Evolutionary conservation across 2,888 invertebrate species (phyloP).

Genomic region (Cephus pulcher): DNA sequence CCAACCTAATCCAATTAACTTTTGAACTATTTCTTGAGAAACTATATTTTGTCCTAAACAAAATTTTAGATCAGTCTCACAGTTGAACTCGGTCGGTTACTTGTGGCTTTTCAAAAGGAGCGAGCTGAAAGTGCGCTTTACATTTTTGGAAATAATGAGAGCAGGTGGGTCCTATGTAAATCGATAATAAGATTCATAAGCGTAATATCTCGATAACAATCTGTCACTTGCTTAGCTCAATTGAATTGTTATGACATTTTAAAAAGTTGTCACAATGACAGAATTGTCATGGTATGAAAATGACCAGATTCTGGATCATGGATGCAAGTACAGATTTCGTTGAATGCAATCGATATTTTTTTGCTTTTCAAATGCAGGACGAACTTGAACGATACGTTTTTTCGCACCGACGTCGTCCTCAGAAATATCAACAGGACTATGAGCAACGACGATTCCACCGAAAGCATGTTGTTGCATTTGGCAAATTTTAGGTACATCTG

Average conservation of each 20-base stretch:
- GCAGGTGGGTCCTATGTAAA: slow-evolving; percentile 35
- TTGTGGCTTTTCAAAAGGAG: slow-evolving; percentile 68
- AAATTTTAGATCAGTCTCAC: slow-evolving; percentile 65
- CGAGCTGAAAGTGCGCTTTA: slow-evolving; percentile 60
- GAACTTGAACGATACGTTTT: slow-evolving; percentile 57
- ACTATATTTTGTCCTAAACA: background rate
- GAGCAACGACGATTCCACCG: slow-evolving; percentile 46
- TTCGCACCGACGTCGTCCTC: slow-evolving; percentile 60
- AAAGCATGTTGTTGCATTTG: slow-evolving; percentile 49
- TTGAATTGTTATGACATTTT: background rate
- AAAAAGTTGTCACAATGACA: background rate
- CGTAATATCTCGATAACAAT: background rate
- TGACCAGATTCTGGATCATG: background rate
- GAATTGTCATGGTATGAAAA: background rate
- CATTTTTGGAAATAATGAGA: slow-evolving; percentile 45
- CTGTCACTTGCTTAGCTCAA: background rate
- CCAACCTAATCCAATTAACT: background rate
- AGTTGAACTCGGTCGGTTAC: slow-evolving; percentile 65
- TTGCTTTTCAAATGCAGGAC: slow-evolving; percentile 49
- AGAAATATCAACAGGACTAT: slow-evolving; percentile 39
- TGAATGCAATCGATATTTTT: background rate
- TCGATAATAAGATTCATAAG: background rate
- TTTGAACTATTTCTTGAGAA: background rate
- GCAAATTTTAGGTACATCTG: slow-evolving; percentile 59
- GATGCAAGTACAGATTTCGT: background rate